These are phyloP conservation scores for Gambusia yucatana DNA, from an alignment of 2,797 vertebrate genomes.

Conservation along the genomic window DNA sequence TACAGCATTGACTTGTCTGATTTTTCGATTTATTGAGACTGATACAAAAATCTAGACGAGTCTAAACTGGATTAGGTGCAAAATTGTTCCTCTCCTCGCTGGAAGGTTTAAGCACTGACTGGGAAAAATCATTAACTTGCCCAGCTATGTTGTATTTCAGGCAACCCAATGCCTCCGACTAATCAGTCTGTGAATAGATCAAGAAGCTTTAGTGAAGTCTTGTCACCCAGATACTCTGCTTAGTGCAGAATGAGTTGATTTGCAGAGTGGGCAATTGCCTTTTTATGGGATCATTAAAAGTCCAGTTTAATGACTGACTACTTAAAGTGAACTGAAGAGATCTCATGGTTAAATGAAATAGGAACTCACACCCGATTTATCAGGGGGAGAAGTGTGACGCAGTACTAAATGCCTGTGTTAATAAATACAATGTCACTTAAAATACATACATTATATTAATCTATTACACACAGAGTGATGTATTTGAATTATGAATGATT, in stretches of 20 bases:
- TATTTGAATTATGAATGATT: background rate
- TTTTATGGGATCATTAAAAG: background rate
- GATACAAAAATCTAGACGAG: constrained; percentile 51
- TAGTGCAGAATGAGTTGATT: constrained; percentile 1
- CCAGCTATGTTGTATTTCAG: constrained; percentile 63
- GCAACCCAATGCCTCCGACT: constrained; percentile 56
- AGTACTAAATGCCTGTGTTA: background rate
- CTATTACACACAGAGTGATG: background rate
- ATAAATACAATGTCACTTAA: background rate
- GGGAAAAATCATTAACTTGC: constrained; percentile 66
- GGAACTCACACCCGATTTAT: constrained; percentile 5
- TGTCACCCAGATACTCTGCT: constrained; percentile 12
- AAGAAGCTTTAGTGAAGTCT: constrained; percentile 13
- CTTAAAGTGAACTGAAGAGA: background rate
- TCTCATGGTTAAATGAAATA: background rate
- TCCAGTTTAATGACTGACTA: background rate
- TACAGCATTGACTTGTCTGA: constrained; percentile 16
- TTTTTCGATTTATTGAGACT: constrained; percentile 50
- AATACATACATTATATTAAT: background rate
- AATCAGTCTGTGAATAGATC: constrained; percentile 58
- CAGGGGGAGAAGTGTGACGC: background rate
- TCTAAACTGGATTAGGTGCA: constrained; percentile 53
- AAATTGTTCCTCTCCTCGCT: constrained; percentile 54
- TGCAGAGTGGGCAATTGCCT: background rate
- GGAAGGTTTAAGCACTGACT: constrained; percentile 63